Base-by-base conservation (phyloP, 2,888 invertebrate genomes). In the Exocentrus adspersus region DNA sequence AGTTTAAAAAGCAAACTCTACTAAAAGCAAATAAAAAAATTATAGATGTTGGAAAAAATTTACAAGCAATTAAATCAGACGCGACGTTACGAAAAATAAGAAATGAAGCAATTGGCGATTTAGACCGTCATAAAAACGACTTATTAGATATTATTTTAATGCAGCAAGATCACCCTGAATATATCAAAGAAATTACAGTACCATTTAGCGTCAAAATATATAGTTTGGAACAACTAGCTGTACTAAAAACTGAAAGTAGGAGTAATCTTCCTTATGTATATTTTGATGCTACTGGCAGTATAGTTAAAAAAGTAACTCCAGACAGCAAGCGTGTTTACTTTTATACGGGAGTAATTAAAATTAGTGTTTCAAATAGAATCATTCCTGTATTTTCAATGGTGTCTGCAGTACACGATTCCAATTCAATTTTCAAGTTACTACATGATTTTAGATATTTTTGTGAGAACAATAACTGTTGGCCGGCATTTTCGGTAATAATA, bases 361-460 rank as follows among this genome's bases (percentile, higher is more conserved):
- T 45, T 3, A 45, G 24, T 24, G 24, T 24, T 24, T 24, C 24
- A 24, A 24, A 24, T 24, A 24, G 24, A 7, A 7, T 24, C 7
- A 5, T 24, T 24, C 24, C 24, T 5, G 7, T 24, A 24, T 24
- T 24, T 24, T 24, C 24, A 37, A 37, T 37, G 37, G 20, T 43
- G 4, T 43, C 43, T n/a, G 4, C 16, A 1, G 19, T 14, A 20
- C 65, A 65, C 45, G 17, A 42, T 48, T 42, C 62, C 1, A 65
- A 58, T n/a, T 14, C 52, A 9, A 65, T 62, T 12, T 65, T 62
- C 53, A 59, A 58, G 41, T n/a, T 65, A 12, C 62, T 64, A 14
- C 3, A 53, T 28, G 60, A 61, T 43, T 64, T 64, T 56, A 28
- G 32, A 28, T 43, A 10, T 6, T 62, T 56, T 12, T 59, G 60